Evolutionary conservation across 2,888 invertebrate species (phyloP), one percentile per base, ranked within the genome.

Genomic region (Punctoribates punctum): DNA sequence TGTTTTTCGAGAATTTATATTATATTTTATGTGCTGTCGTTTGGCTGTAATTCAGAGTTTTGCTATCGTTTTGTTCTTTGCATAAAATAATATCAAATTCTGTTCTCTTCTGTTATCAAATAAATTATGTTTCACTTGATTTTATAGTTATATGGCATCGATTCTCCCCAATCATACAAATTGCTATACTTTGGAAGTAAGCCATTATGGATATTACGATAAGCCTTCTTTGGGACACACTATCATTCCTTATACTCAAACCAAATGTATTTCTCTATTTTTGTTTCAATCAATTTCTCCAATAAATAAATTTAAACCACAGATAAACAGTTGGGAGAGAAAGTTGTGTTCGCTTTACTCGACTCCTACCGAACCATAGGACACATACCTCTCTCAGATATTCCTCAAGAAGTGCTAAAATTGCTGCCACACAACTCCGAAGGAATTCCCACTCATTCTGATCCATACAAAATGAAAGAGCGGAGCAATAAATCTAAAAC

Each of bases 131-230:
- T 51, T 20, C 9, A 11, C 57, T 57, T 74, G 73, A 67, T 65
- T 67, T 82, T 81, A 13, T 82, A 85, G 86, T 79, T 72, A 72
- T 72, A 48, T 93, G 74, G 91, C 92, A 81, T 88, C 89, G 48
- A 84, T 88, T 67, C 84, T 93, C 79, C 92, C 90, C 80, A 90
- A 91, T 80, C 88, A 88, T 76, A 90, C 91, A 20, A 92, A 96
- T 84, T 91, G 93, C 76, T 97, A 96, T 85, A 91, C 94, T 0
- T 85, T 96, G 81, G 90, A 95, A 83, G 93, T 94, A 0, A 96
- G 96, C 13, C 89, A 95, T 86, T 92, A 91, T 81, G 96, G 96
- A n/a, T 92, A 94, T 81, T 88, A 88, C 82, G 75, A 75, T 60
- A 75, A 75, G 62, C 60, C 20, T 29, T 65, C 75, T 29, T 46